phyloP scores from a whole-genome alignment of 2,113 vertebrate species.

The Smithornis capensis region DNA sequence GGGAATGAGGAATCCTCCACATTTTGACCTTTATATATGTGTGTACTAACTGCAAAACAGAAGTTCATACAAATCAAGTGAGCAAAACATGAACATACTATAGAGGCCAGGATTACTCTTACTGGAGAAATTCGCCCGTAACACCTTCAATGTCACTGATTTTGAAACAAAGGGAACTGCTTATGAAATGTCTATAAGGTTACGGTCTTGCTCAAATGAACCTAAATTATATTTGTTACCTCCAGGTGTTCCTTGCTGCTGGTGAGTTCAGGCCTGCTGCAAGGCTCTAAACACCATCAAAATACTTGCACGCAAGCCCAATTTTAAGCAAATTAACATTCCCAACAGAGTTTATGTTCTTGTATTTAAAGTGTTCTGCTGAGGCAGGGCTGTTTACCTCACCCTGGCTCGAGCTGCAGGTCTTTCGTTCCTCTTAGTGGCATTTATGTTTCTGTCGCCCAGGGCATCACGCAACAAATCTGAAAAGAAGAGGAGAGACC shows the following conservation, averaged over 20 bases:
- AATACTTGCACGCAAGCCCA: background rate
- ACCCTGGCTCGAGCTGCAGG: background rate
- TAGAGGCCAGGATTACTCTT: background rate
- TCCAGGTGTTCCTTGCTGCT: background rate
- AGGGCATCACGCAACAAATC: constrained; percentile 85
- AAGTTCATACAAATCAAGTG: background rate
- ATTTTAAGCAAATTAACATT: background rate
- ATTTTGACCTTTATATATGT: background rate
- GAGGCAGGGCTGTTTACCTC: background rate
- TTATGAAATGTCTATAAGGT: background rate
- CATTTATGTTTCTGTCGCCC: background rate
- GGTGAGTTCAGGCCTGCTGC: background rate
- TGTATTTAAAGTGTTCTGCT: background rate
- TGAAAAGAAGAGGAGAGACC: constrained; percentile 84
- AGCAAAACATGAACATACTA: background rate
- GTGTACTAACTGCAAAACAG: background rate
- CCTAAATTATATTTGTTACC: background rate
- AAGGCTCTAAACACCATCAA: background rate
- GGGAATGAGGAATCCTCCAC: background rate
- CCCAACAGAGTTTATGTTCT: background rate
- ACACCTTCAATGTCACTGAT: background rate
- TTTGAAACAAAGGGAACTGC: background rate
- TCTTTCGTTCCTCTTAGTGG: background rate
- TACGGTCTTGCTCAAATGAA: background rate
- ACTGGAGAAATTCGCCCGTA: background rate